Conservation (phyloP, 1,140 invertebrate species). For the Pseudomyrmex sp. region DNA sequence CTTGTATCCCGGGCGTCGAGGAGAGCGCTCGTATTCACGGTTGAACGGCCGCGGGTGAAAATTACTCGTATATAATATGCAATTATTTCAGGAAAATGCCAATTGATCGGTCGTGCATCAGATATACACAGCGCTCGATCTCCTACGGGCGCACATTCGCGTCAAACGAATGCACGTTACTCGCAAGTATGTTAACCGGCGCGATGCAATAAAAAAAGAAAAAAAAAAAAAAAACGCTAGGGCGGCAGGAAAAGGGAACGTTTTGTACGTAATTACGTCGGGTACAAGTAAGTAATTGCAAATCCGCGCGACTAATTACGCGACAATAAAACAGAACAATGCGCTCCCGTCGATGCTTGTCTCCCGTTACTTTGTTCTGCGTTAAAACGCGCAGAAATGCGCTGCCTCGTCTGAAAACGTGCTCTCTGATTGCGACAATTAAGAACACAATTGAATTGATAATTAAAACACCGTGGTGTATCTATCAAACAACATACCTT, state of each 20-base stretch:
- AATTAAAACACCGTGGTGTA: too few species aligned
- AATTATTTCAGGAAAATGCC: slow-evolving; percentile 73
- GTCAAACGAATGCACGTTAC: slow-evolving; percentile 13
- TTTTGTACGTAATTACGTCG: background rate
- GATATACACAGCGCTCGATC: slow-evolving; percentile 51
- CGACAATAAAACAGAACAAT: slow-evolving; percentile 39
- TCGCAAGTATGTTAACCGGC: background rate
- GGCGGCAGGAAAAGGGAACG: slow-evolving; percentile 38
- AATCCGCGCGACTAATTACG: slow-evolving; percentile 16
- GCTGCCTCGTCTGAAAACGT: background rate
- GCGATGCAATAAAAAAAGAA: background rate
- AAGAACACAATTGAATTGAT: too few species aligned
- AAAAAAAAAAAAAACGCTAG: slow-evolving; percentile 7
- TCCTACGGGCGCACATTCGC: slow-evolving; percentile 42
- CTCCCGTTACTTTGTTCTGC: slow-evolving; percentile 5
- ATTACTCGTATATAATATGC: slow-evolving; percentile 66
- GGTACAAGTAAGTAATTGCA: background rate
- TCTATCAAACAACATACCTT: too few species aligned
- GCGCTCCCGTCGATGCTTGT: background rate
- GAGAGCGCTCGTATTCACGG: slow-evolving; percentile 67
- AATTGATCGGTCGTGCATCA: slow-evolving; percentile 73
- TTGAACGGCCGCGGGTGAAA: slow-evolving; percentile 71
- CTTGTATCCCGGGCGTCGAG: slow-evolving; percentile 23
- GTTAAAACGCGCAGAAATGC: background rate
- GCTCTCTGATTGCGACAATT: background rate